Conservation (phyloP, 2,113 vertebrate genomes). For the Lepidothrix coronata region DNA sequence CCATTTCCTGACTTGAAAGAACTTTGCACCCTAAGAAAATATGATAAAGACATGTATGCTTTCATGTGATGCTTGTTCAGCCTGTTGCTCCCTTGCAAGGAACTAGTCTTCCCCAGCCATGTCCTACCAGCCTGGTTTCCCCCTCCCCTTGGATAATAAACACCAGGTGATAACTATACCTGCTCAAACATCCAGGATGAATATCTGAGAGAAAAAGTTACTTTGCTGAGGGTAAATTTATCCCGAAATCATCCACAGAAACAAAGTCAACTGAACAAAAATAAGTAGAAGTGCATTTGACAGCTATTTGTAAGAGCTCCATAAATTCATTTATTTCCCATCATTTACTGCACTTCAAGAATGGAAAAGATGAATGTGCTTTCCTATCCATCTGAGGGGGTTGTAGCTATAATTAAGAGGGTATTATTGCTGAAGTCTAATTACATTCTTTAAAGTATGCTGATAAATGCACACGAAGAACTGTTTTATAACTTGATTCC, state of each 20-base stretch:
- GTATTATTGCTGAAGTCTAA: conserved; percentile 3
- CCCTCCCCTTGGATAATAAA: not conserved
- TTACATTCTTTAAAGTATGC: not conserved
- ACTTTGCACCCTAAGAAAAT: not conserved
- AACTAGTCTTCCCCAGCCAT: not conserved
- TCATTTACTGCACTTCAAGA: not conserved
- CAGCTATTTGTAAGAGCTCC: not conserved
- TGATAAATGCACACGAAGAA: not conserved
- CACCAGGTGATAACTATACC: not conserved
- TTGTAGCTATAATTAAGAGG: not conserved
- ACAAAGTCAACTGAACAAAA: not conserved
- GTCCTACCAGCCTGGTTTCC: not conserved
- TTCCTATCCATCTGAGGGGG: not conserved
- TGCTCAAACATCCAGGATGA: not conserved
- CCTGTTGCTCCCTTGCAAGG: not conserved
- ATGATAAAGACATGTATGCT: not conserved
- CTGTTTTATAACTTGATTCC: not conserved
- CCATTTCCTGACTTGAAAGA: not conserved
- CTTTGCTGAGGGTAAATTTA: not conserved
- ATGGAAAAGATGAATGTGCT: not conserved
- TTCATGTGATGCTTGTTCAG: not conserved
- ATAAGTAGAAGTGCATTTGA: not conserved
- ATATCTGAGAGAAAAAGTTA: not conserved
- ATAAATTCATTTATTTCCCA: not conserved
- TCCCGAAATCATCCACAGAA: not conserved